These are phyloP conservation scores for Gallinago paraguaiae DNA, from an alignment of 2,113 vertebrate genomes.

Conservation along the genomic window DNA sequence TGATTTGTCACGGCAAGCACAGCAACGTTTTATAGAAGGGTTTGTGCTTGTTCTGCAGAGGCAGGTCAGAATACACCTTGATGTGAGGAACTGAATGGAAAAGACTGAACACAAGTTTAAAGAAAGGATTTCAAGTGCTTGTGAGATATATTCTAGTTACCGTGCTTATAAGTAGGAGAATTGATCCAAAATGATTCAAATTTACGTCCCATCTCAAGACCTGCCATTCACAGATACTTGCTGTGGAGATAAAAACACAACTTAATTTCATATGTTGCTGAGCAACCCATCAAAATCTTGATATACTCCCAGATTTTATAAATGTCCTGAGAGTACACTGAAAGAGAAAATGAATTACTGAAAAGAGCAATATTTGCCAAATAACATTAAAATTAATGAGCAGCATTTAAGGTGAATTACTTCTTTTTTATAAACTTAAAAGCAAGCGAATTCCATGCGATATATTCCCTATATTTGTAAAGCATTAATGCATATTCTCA, in stretches of 20 bases:
- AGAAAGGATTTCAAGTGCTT: not conserved
- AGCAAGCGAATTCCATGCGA: not conserved
- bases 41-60: not conserved
- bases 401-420: not conserved
- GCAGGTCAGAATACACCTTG: fast-evolving
- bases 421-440: not conserved
- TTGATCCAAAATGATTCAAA: not conserved
- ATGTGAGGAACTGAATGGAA: not conserved
- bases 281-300: not conserved
- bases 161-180: not conserved
- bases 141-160: not conserved
- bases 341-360: not conserved
- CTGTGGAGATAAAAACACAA: not conserved
- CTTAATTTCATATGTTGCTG: not conserved
- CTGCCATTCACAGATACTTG: not conserved
- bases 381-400: not conserved
- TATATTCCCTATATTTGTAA: not conserved
- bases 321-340: not conserved
- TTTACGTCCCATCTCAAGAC: not conserved
- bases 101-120: not conserved
- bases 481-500: not conserved
- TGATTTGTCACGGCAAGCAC: not conserved
- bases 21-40: not conserved
- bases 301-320: not conserved
- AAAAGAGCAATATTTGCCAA: conserved; percentile 1